Evolutionary conservation across 2,888 invertebrate species (phyloP).

Genomic region (Lamellibrachia columna): DNA sequence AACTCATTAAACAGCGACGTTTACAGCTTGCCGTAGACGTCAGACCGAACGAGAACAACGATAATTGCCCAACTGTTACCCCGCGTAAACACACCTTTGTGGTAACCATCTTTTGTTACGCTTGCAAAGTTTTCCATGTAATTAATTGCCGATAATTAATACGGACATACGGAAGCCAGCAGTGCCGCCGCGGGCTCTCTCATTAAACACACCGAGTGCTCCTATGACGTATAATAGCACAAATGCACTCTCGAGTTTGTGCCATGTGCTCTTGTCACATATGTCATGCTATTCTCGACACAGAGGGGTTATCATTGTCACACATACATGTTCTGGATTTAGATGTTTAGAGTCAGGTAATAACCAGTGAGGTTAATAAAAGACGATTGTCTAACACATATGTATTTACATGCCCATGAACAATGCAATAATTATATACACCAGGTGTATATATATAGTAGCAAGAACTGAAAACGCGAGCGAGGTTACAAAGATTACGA

Average conservation of each 20-base stretch:
- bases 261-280: not conserved
- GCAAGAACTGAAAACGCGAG: too few species aligned
- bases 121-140: not conserved
- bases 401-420: not conserved
- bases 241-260: not conserved
- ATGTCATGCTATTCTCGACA: not conserved
- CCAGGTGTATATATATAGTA: too few species aligned
- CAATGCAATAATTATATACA: too few species aligned
- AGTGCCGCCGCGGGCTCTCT: not conserved
- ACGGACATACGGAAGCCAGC: not conserved
- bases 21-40: not conserved
- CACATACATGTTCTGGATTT: not conserved
- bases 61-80: not conserved
- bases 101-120: not conserved
- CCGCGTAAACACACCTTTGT: not conserved
- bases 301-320: not conserved
- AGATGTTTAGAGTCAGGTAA: too few species aligned
- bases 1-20: not conserved
- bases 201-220: not conserved
- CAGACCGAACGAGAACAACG: not conserved
- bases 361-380: too few species aligned
- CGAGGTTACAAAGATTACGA: too few species aligned
- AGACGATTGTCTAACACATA: not conserved
- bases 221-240: not conserved
- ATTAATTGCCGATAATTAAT: not conserved